Conservation (phyloP, 2,797 vertebrate species). For the Darevskia mixta region DNA sequence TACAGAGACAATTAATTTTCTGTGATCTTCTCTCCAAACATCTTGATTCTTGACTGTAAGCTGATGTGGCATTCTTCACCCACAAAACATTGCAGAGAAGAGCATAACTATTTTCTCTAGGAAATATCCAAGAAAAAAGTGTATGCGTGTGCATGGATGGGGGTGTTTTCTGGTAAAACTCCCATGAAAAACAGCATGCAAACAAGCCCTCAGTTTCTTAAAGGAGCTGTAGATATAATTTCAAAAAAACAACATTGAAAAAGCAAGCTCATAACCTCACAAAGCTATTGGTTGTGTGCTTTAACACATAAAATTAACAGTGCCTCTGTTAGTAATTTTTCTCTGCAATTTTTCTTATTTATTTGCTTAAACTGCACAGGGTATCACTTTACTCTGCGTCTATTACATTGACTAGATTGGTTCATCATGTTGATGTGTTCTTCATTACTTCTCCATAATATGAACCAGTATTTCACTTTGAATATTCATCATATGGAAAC, state of each 20-base stretch:
- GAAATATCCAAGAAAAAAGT: neutral
- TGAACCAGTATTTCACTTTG: constrained; percentile 9
- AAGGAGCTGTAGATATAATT: constrained; percentile 10
- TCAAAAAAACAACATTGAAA: neutral
- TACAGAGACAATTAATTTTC: neutral
- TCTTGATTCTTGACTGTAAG: neutral
- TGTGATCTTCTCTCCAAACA: neutral
- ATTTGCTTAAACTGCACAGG: constrained; percentile 33
- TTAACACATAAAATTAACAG: constrained; percentile 6
- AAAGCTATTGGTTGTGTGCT: neutral
- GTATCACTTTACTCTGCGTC: constrained; percentile 8
- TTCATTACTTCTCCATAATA: constrained; percentile 35
- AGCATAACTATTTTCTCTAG: neutral
- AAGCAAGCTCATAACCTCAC: constrained; percentile 25
- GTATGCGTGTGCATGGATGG: neutral
- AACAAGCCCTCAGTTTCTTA: constrained; percentile 8
- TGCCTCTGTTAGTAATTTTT: neutral
- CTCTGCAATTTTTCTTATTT: constrained; percentile 21
- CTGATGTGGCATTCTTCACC: neutral
- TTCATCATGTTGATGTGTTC: neutral
- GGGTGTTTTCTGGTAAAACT: neutral
- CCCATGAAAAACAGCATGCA: neutral
- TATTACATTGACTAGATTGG: constrained; percentile 24
- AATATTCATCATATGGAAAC: constrained; percentile 44
- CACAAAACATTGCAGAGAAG: neutral